These are phyloP conservation scores for Pipra filicauda DNA, from an alignment of 2,113 vertebrate genomes.

Conservation along the genomic window DNA sequence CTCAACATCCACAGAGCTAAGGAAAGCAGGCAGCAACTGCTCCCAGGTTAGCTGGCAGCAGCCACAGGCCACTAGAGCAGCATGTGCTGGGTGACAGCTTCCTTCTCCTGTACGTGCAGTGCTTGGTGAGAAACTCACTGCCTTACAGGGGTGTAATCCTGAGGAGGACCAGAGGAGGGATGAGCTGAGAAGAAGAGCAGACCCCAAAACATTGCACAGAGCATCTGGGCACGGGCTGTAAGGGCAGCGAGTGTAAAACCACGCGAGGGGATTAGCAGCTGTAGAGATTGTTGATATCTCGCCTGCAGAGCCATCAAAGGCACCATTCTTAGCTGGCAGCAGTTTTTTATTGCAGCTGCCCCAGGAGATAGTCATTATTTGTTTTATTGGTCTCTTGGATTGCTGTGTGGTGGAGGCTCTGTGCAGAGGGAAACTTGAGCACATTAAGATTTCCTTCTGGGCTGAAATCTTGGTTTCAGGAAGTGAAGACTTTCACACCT, in stretches of 20 bases:
- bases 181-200: background rate
- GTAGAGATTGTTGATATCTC: background rate
- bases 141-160: background rate
- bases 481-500: background rate
- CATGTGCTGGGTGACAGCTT: background rate
- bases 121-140: background rate
- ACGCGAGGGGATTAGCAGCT: background rate
- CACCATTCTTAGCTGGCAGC: background rate
- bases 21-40: background rate
- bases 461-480: background rate
- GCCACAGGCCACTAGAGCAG: background rate
- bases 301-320: constrained; percentile 15
- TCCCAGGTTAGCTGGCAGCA: background rate
- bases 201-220: rapidly evolving
- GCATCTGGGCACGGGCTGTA: background rate
- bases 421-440: background rate
- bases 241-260: background rate
- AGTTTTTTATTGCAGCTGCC: background rate
- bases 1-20: too few relatives aligned
- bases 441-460: background rate
- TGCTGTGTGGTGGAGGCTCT: background rate
- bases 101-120: background rate
- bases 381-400: constrained; percentile 15
- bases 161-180: background rate
- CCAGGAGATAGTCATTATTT: constrained; percentile 17